Percentiles rank a stretch among this genome's conserved stretches.
phyloP scores from a whole-genome alignment of 2,888 invertebrate species.

The Laothoe populi region DNA sequence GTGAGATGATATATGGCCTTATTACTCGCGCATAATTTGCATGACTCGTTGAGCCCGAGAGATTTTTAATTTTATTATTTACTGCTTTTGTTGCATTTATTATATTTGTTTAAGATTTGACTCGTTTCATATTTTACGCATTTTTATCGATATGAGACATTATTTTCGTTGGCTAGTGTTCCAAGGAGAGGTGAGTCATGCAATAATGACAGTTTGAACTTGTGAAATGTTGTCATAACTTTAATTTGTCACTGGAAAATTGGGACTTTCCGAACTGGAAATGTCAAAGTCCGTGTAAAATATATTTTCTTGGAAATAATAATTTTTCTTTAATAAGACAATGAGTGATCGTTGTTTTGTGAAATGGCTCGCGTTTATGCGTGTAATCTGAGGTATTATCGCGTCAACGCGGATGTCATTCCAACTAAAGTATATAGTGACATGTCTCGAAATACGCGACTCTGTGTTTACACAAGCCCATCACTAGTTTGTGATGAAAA shows the following conservation, averaged over 20 bases:
- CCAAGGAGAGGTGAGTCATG: constrained; percentile 2
- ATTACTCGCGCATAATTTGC: constrained; percentile 67
- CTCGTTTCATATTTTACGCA: not conserved
- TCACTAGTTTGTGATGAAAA: constrained; percentile 51
- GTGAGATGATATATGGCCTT: constrained; percentile 67
- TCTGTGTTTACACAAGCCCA: constrained; percentile 65
- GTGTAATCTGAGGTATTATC: constrained; percentile 73
- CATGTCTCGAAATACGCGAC: constrained; percentile 67
- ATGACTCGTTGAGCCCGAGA: constrained; percentile 58
- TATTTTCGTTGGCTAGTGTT: constrained; percentile 13
- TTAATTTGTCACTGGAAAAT: not conserved
- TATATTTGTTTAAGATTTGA: constrained; percentile 7
- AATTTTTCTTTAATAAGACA: constrained; percentile 29
- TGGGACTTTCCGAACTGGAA: not conserved
- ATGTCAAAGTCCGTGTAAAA: not conserved
- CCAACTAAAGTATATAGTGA: constrained; percentile 63
- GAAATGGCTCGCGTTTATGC: constrained; percentile 42
- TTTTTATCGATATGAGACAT: not conserved
- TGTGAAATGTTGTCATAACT: constrained; percentile 21
- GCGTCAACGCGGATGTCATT: constrained; percentile 65
- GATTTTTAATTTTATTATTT: constrained; percentile 70
- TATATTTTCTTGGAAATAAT: constrained; percentile 23
- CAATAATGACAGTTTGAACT: constrained; percentile 4
- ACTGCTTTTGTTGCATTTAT: constrained; percentile 65
- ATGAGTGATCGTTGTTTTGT: constrained; percentile 30